Percentiles rank a stretch among this genome's conserved stretches.
Conservation (phyloP, 1,140 invertebrate genomes). For the Drosophila pallidifrons region DNA sequence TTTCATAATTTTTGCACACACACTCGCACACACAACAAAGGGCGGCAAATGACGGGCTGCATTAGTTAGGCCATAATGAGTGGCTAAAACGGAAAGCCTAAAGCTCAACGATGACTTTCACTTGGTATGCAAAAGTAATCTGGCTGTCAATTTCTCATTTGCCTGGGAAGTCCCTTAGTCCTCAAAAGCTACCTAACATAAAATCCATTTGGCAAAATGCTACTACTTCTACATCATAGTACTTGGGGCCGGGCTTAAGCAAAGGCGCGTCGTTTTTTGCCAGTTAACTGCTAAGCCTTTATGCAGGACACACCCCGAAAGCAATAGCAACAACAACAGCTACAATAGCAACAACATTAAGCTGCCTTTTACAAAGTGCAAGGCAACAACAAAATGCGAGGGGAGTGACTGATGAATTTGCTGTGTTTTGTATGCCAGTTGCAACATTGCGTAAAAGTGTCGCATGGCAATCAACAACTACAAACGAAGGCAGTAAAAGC, state of each 20-base stretch:
- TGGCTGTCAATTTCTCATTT: conserved; percentile 15
- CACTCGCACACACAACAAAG: conserved; percentile 16
- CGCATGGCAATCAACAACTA: conserved; percentile 52
- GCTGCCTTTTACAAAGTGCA: conserved; percentile 50
- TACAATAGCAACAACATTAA: conserved; percentile 13
- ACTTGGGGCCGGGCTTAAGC: conserved; percentile 12
- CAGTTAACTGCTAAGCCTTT: conserved; percentile 68
- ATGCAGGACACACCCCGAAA: conserved; percentile 17
- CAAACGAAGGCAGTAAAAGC: background rate
- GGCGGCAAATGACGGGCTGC: conserved; percentile 6
- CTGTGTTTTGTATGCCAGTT: conserved; percentile 35
- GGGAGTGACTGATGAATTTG: conserved; percentile 33
- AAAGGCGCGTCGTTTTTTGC: conserved; percentile 33
- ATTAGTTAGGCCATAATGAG: conserved; percentile 31
- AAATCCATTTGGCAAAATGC: conserved; percentile 51
- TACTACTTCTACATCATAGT: background rate
- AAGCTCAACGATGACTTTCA: conserved; percentile 17
- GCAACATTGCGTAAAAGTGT: conserved; percentile 52
- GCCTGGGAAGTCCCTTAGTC: conserved; percentile 7
- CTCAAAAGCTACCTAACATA: conserved; percentile 17
- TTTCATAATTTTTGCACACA: conserved; percentile 39
- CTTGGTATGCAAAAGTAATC: conserved; percentile 16
- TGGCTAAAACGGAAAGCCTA: background rate
- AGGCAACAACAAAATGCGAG: conserved; percentile 8
- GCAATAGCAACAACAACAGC: conserved; percentile 17